Evolutionary conservation across 2,888 invertebrate genomes (phyloP).

Genomic region (Orthosia gothica): DNA sequence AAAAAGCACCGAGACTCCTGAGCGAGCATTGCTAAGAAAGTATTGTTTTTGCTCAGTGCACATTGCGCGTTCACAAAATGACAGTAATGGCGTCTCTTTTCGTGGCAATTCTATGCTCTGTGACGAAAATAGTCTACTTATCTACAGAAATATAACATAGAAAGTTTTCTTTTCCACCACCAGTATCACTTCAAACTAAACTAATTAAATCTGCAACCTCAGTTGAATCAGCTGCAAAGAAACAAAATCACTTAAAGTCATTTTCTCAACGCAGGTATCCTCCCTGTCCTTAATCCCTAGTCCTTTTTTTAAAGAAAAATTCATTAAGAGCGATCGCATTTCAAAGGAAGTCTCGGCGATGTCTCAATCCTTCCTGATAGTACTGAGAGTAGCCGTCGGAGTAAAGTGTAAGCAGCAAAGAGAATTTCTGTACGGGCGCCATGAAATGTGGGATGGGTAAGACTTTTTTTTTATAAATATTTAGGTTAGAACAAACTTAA

Average conservation of each 20-base stretch:
- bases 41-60: too few relatives aligned
- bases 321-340: constrained; percentile 62
- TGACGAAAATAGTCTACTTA: too few relatives aligned
- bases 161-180: background rate
- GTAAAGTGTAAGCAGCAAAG: constrained; percentile 58
- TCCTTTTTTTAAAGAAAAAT: constrained; percentile 60
- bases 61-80: too few relatives aligned
- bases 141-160: too few relatives aligned
- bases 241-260: constrained; percentile 45
- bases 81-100: too few relatives aligned
- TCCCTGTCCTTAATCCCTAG: constrained; percentile 35
- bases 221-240: constrained; percentile 20
- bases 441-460: background rate
- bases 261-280: constrained; percentile 34
- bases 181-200: background rate
- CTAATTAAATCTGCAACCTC: constrained; percentile 38
- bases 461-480: background rate
- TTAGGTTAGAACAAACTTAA: too few relatives aligned
- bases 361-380: constrained; percentile 66
- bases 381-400: constrained; percentile 44
- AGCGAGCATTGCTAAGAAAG: too few relatives aligned
- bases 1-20: too few relatives aligned
- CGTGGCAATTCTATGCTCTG: too few relatives aligned
- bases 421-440: constrained; percentile 38
- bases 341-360: constrained; percentile 57